Percentiles rank a stretch among this genome's conserved stretches.
Conservation (phyloP, 2,888 invertebrate species). For the Epirrhoe tristata region DNA sequence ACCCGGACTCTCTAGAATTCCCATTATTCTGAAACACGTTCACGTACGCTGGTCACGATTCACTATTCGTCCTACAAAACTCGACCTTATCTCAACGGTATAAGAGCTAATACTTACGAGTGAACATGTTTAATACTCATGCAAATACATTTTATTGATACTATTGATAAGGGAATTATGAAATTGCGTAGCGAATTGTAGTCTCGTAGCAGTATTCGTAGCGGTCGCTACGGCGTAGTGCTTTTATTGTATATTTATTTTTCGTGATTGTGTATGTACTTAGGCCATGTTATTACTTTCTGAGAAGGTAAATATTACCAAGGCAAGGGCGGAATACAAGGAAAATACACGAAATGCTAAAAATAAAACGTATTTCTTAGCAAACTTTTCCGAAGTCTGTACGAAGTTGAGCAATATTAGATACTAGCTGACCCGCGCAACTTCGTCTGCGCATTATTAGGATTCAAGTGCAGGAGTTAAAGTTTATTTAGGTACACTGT, state of each 20-base stretch:
- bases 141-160: constrained; percentile 46
- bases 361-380: neutral
- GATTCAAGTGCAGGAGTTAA: too few relatives aligned
- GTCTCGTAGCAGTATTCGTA: constrained; percentile 23
- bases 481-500: too few relatives aligned
- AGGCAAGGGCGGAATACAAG: neutral
- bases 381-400: neutral
- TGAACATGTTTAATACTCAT: constrained; percentile 44
- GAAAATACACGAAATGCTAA: neutral
- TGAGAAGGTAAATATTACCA: constrained; percentile 6
- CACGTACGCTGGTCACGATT: constrained; percentile 37
- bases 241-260: constrained; percentile 14
- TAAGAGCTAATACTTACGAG: constrained; percentile 18
- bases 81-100: constrained; percentile 33
- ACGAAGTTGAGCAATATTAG: too few relatives aligned
- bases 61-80: constrained; percentile 15
- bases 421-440: too few relatives aligned
- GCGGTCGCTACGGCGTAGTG: constrained; percentile 17
- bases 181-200: constrained; percentile 25
- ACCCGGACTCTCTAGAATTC: constrained; percentile 36
- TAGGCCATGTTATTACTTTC: constrained; percentile 12
- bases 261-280: constrained; percentile 9
- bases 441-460: too few relatives aligned
- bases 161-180: constrained; percentile 44
- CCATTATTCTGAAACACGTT: constrained; percentile 34